Evolutionary conservation across 2,113 vertebrate species (phyloP).

Genomic region (Tachuris rubrigastra): DNA sequence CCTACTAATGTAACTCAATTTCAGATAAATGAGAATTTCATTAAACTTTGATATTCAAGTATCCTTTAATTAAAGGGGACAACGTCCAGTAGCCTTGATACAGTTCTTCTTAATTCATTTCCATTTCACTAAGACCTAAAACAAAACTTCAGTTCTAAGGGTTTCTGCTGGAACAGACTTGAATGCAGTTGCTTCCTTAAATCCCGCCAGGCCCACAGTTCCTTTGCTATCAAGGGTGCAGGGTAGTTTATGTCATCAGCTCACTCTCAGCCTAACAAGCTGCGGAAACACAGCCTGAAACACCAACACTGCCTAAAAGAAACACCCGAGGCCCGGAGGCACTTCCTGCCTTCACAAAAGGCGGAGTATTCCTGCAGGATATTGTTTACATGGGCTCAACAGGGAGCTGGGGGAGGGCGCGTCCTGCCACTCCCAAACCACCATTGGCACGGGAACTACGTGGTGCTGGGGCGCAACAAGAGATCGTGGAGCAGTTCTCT

Average conservation of each 20-base stretch:
- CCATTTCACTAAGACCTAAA: background rate
- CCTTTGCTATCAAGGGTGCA: accelerated
- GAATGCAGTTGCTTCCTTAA: accelerated
- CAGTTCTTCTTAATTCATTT: background rate
- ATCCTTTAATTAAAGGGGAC: background rate
- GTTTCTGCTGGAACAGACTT: background rate
- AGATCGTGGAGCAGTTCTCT: accelerated
- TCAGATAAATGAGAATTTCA: background rate
- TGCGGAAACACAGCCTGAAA: background rate
- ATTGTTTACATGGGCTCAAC: background rate
- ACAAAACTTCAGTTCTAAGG: accelerated
- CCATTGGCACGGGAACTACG: accelerated
- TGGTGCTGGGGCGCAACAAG: background rate
- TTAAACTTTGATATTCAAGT: background rate
- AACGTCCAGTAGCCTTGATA: background rate
- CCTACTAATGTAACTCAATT: accelerated
- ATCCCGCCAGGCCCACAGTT: background rate
- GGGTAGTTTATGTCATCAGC: accelerated
- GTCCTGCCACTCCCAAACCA: accelerated
- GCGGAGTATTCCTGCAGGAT: background rate
- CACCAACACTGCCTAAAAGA: too few relatives aligned
- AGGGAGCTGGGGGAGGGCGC: too few relatives aligned
- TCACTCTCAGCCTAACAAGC: background rate
- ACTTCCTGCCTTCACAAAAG: background rate
- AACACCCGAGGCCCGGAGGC: accelerated